Conservation (phyloP, 2,797 vertebrate genomes). For the Thripadectes ignobilis region DNA sequence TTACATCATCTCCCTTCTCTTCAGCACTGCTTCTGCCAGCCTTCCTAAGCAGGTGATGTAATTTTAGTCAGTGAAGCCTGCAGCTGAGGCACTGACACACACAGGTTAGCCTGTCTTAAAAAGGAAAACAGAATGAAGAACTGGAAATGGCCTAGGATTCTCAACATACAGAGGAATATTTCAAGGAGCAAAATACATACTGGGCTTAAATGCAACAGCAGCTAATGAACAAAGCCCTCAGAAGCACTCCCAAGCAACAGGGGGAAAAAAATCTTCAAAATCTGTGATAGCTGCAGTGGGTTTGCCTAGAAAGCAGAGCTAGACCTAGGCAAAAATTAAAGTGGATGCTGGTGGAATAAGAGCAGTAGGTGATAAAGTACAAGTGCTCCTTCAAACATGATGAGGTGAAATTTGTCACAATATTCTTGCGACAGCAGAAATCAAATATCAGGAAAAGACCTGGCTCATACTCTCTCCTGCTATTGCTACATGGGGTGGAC, state of each 20-base stretch:
- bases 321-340: background rate
- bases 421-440: background rate
- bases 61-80: slow-evolving; percentile 2
- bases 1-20: background rate
- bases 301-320: background rate
- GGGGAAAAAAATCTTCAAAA: background rate
- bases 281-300: background rate
- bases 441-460: background rate
- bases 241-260: background rate
- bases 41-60: slow-evolving; percentile 4
- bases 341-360: background rate
- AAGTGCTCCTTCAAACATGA: background rate
- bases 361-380: background rate
- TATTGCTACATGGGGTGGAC: background rate
- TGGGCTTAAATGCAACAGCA: background rate
- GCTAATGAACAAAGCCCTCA: background rate
- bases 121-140: background rate
- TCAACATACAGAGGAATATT: background rate
- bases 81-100: background rate
- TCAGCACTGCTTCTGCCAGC: background rate
- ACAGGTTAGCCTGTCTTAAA: background rate
- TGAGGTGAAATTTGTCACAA: background rate
- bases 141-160: background rate
- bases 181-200: background rate
- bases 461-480: background rate